phyloP scores from a whole-genome alignment of 2,797 vertebrate genomes.

The Podarcis siculus region DNA sequence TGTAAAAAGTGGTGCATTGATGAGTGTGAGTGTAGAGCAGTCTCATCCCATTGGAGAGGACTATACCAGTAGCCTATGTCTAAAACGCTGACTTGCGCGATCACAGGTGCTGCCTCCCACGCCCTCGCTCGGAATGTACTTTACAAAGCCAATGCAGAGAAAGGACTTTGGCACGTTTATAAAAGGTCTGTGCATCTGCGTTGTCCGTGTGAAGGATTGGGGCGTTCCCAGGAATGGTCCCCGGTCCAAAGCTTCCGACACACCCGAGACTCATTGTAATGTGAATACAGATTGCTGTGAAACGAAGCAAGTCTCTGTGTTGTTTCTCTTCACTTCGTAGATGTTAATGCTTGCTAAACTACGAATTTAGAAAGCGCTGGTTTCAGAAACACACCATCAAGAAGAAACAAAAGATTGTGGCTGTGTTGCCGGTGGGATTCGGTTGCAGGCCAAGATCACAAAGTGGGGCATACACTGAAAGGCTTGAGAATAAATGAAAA shows the following conservation, averaged over 20 bases:
- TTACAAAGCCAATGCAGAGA: too few species aligned
- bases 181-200: background rate
- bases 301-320: background rate
- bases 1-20: background rate
- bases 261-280: background rate
- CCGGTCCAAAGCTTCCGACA: background rate
- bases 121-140: background rate
- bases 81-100: background rate
- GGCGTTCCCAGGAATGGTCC: background rate
- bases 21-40: rapidly evolving
- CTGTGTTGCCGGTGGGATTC: background rate
- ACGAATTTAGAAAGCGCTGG: background rate
- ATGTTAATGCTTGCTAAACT: background rate
- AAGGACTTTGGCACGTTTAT: background rate
- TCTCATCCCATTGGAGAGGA: too few species aligned
- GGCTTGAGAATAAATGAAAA: background rate
- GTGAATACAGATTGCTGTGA: conserved; percentile 18
- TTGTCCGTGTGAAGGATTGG: background rate
- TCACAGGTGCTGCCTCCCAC: too few species aligned
- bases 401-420: background rate
- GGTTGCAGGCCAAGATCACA: background rate
- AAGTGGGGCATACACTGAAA: background rate
- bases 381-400: background rate
- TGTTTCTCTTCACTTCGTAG: background rate
- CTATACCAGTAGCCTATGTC: too few species aligned